A percentile compares a stretch with the other conserved stretches of the same genome.
phyloP scores from a whole-genome alignment of 2,113 vertebrate species.

The Arothron firmamentum region DNA sequence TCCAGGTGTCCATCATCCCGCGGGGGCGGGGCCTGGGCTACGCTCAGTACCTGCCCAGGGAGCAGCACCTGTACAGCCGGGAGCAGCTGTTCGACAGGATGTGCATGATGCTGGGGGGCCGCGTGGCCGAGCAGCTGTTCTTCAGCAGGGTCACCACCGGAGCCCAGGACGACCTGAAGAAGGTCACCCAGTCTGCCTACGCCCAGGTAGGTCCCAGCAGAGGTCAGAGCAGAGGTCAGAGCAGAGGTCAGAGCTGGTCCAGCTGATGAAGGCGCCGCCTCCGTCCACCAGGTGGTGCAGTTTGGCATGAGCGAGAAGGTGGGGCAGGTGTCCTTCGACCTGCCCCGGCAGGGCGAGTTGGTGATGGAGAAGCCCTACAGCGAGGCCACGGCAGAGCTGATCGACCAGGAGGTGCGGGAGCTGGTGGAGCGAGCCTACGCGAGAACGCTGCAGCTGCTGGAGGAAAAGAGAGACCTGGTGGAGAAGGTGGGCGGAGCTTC shows the following conservation, averaged over 20 bases:
- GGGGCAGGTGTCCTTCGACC: conserved; percentile 95
- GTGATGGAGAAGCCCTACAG: conserved; percentile 97
- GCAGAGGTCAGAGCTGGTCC: no score
- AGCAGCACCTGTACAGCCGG: conserved; percentile 92
- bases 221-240: conserved; percentile 3
- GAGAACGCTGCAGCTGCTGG: conserved; percentile 81
- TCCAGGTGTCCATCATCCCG: conserved; percentile 97
- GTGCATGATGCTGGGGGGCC: conserved; percentile 96
- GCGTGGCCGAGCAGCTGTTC: conserved; percentile 93
- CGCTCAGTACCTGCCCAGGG: conserved; percentile 94
- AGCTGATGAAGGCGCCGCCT: not conserved
- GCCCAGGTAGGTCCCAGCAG: conserved; percentile 80
- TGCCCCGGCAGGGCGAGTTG: conserved; percentile 93
- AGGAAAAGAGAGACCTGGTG: conserved; percentile 83
- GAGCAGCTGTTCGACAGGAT: conserved; percentile 97
- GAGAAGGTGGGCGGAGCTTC: conserved; percentile 81
- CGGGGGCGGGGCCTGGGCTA: conserved; percentile 95
- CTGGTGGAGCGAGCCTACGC: conserved; percentile 85
- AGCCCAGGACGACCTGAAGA: conserved; percentile 92
- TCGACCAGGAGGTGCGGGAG: conserved; percentile 87
- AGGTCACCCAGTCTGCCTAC: conserved; percentile 96
- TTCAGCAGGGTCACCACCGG: conserved; percentile 92
- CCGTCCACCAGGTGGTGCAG: conserved; percentile 86
- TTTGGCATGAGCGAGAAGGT: conserved; percentile 98
- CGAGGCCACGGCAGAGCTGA: conserved; percentile 90